These are phyloP conservation scores for Maniola hyperantus DNA, from an alignment of 2,888 invertebrate species.

Conservation along the genomic window DNA sequence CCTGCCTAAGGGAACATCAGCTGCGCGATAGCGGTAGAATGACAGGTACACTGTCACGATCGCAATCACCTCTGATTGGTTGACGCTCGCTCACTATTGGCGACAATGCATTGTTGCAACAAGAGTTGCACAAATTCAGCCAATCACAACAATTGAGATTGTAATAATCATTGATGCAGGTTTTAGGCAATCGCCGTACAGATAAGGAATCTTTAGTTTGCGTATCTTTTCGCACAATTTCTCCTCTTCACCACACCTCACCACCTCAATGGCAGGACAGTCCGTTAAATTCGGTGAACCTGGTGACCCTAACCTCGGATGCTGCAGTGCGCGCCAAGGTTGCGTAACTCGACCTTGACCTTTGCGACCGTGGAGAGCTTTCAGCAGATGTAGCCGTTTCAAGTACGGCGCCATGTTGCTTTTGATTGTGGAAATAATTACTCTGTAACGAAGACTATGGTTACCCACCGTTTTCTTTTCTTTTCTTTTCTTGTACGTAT, in stretches of 20 bases:
- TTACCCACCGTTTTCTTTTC: background rate
- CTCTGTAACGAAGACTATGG: background rate
- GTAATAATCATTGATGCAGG: too few species aligned
- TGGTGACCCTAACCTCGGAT: conserved; percentile 36
- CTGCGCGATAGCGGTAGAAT: too few species aligned
- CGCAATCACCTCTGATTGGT: too few species aligned
- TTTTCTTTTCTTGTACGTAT: background rate
- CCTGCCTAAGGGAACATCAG: too few species aligned
- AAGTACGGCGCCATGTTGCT: conserved; percentile 9
- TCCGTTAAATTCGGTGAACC: background rate
- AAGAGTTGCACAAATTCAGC: too few species aligned
- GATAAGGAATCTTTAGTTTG: too few species aligned
- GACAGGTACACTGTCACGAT: too few species aligned
- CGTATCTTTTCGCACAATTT: background rate
- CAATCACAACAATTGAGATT: too few species aligned
- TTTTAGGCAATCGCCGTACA: too few species aligned
- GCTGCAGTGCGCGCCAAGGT: conserved; percentile 56
- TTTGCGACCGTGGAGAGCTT: conserved; percentile 36
- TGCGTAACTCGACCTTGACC: conserved; percentile 50
- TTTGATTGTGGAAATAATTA: conserved; percentile 18
- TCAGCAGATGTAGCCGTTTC: conserved; percentile 19
- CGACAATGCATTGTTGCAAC: too few species aligned
- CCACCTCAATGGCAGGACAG: background rate
- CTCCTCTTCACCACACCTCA: too few species aligned
- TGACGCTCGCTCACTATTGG: too few species aligned